These are phyloP conservation scores for Luperina nickerlii DNA, from an alignment of 2,888 invertebrate species.

Conservation along the genomic window DNA sequence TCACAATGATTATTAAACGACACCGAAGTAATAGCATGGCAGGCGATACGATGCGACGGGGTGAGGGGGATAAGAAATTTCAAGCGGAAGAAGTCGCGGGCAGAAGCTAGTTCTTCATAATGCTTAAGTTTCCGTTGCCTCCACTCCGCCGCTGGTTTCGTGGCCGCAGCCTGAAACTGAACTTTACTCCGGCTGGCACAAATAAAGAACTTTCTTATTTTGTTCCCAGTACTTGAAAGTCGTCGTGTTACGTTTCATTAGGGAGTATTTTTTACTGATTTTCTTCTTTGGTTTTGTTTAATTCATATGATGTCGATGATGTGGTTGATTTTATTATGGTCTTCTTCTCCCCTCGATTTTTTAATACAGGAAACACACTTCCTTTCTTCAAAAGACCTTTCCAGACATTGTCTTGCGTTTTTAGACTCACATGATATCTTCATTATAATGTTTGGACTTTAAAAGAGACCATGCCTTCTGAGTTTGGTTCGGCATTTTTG, in stretches of 20 bases:
- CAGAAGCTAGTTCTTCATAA: neutral
- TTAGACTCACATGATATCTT: no score
- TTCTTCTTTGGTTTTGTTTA: constrained; percentile 31
- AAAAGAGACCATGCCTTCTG: no score
- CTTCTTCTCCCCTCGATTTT: neutral
- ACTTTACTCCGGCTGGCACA: constrained; percentile 47
- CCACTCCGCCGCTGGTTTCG: neutral
- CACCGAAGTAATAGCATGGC: no score
- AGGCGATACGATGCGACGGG: no score
- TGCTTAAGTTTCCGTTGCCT: neutral
- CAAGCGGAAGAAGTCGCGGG: no score
- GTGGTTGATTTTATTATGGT: neutral
- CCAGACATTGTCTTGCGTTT: no score
- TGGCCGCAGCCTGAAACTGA: constrained; percentile 36
- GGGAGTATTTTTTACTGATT: constrained; percentile 40
- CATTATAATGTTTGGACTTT: no score
- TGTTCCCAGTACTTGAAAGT: constrained; percentile 52
- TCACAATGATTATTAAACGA: no score
- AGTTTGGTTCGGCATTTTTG: no score
- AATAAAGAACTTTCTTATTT: constrained; percentile 63
- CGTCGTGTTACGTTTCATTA: constrained; percentile 58
- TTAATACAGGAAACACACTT: neutral
- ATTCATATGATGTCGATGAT: constrained; percentile 28
- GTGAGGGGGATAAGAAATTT: no score
- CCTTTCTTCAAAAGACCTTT: no score